These are phyloP conservation scores for Mustelus asterias DNA, from an alignment of 2,113 vertebrate species.

Conservation along the genomic window DNA sequence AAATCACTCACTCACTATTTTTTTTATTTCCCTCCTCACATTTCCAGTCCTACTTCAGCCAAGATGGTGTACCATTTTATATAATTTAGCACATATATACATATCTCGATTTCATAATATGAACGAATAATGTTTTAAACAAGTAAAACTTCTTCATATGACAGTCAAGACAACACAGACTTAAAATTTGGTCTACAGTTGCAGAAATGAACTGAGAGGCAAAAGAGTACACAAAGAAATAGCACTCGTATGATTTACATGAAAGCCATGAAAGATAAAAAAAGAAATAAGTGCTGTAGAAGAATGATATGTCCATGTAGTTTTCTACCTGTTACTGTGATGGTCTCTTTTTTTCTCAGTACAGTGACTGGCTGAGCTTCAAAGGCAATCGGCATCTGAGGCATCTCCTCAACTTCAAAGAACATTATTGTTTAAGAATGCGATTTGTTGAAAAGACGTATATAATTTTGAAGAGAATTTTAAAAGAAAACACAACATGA, in stretches of 20 bases:
- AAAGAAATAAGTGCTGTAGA: background rate
- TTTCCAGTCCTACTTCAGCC: background rate
- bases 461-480: conserved; percentile 11
- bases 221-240: background rate
- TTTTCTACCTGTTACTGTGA: conserved; percentile 39
- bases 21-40: background rate
- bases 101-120: background rate
- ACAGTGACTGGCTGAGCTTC: background rate
- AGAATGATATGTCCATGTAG: background rate
- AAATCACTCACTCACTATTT: background rate
- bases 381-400: background rate
- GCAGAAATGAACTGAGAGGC: background rate
- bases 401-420: conserved; percentile 62
- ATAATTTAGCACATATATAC: background rate
- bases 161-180: background rate
- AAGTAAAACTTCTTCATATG: background rate
- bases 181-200: background rate
- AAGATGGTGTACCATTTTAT: too few species aligned
- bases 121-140: background rate
- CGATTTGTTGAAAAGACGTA: background rate
- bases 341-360: background rate
- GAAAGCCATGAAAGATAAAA: background rate
- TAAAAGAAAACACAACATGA: background rate
- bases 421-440: conserved; percentile 41
- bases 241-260: background rate